phyloP scores from a whole-genome alignment of 1,140 invertebrate species.

The Dufourea novaeangliae region DNA sequence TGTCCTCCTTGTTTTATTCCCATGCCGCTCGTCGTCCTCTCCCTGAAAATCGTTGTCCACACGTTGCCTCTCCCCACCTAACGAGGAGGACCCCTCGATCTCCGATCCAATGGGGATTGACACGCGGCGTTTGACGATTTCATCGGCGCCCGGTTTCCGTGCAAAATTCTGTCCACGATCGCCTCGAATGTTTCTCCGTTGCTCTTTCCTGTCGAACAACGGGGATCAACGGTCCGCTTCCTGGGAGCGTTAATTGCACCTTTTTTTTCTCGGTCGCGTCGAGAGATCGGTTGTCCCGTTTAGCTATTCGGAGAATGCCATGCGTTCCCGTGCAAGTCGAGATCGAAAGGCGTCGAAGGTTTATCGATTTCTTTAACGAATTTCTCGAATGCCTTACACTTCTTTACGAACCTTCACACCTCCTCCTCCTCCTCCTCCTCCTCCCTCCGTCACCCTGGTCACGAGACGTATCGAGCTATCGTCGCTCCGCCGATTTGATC shows the following conservation, averaged over 20 bases:
- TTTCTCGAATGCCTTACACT: slow-evolving; percentile 60
- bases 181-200: neutral
- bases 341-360: slow-evolving; percentile 44
- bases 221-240: neutral
- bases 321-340: slow-evolving; percentile 11
- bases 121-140: slow-evolving; percentile 72
- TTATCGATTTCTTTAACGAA: slow-evolving; percentile 67
- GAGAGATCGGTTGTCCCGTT: neutral
- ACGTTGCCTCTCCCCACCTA: slow-evolving; percentile 3
- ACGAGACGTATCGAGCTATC: slow-evolving; percentile 49
- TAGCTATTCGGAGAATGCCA: slow-evolving; percentile 31
- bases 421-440: too few species aligned
- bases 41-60: slow-evolving; percentile 73
- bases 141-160: slow-evolving; percentile 23
- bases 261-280: neutral
- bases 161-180: neutral
- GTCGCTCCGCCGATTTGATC: slow-evolving; percentile 55
- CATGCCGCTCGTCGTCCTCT: slow-evolving; percentile 53
- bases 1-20: slow-evolving; percentile 77
- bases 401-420: slow-evolving; percentile 60
- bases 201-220: too few species aligned
- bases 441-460: too few species aligned
- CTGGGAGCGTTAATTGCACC: slow-evolving; percentile 15
- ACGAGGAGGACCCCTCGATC: neutral
- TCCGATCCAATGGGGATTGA: slow-evolving; percentile 64